Evolutionary conservation across 2,888 invertebrate species (phyloP).

Genomic region (Drosophila rellima): DNA sequence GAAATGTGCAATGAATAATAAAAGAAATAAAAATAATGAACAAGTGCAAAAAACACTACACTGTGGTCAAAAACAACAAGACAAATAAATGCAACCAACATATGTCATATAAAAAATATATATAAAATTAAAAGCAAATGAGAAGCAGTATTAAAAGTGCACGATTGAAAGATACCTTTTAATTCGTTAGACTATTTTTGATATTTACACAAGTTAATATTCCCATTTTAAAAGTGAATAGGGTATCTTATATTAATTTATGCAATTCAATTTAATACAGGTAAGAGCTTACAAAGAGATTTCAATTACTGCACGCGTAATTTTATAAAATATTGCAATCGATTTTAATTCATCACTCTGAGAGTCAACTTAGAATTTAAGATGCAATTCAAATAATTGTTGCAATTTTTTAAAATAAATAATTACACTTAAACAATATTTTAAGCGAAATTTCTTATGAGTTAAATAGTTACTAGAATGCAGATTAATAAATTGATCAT

Average conservation of each 20-base stretch:
- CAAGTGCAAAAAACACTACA: slow-evolving; percentile 29
- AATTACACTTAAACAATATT: neutral
- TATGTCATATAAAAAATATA: slow-evolving; percentile 52
- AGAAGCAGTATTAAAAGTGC: neutral
- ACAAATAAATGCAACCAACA: slow-evolving; percentile 48
- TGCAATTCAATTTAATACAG: slow-evolving; percentile 40
- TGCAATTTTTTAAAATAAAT: neutral
- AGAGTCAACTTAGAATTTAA: slow-evolving; percentile 1
- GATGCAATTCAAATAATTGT: neutral
- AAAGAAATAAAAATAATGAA: slow-evolving; percentile 36
- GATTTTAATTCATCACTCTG: slow-evolving; percentile 19
- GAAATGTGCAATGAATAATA: slow-evolving; percentile 78
- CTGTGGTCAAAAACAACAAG: slow-evolving; percentile 35
- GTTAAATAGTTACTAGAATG: too few relatives aligned
- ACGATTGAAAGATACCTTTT: neutral
- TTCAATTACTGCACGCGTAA: slow-evolving; percentile 41
- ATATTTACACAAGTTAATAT: neutral
- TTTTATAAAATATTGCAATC: slow-evolving; percentile 31
- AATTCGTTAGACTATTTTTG: too few relatives aligned
- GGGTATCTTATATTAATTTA: slow-evolving; percentile 38
- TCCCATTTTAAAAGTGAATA: neutral
- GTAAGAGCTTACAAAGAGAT: slow-evolving; percentile 31
- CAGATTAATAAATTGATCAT: too few relatives aligned
- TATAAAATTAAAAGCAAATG: neutral
- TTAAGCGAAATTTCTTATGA: neutral